Evolutionary conservation across 2,113 vertebrate species (phyloP).

Genomic region (Hirundichthys speculiger): DNA sequence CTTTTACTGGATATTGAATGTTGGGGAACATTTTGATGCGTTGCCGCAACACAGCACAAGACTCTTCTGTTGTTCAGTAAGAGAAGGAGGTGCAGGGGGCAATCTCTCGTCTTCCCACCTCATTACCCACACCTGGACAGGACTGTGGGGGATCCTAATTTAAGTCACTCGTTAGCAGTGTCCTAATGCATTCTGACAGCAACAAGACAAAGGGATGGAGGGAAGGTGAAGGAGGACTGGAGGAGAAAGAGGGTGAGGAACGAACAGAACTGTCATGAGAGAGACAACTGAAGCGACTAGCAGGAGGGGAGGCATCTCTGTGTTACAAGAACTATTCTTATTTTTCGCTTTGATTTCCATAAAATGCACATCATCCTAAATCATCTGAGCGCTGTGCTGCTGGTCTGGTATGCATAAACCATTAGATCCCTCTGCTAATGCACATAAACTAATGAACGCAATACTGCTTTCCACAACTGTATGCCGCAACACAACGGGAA

Average conservation of each 20-base stretch:
- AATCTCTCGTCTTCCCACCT: constrained; percentile 64
- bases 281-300: constrained; percentile 25
- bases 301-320: constrained; percentile 21
- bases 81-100: constrained; percentile 46
- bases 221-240: constrained; percentile 46
- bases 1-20: too few relatives aligned
- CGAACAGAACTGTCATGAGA: constrained; percentile 33
- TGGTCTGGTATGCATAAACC: constrained; percentile 78
- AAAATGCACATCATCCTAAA: constrained; percentile 81
- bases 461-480: constrained; percentile 54
- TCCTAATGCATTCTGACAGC: constrained; percentile 77
- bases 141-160: constrained; percentile 71
- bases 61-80: constrained; percentile 35
- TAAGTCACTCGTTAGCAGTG: constrained; percentile 72
- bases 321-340: constrained; percentile 52
- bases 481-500: constrained; percentile 67
- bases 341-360: constrained; percentile 82
- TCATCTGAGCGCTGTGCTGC: constrained; percentile 69
- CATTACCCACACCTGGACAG: constrained; percentile 75
- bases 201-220: constrained; percentile 60
- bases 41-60: not conserved
- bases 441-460: constrained; percentile 79
- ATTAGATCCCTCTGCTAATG: constrained; percentile 78
- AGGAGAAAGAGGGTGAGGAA: constrained; percentile 24
- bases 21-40: constrained; percentile 8